A percentile compares a stretch with the other conserved stretches of the same genome.
Conservation (phyloP, 2,888 invertebrate genomes). For the Caenorhabditis becei region DNA sequence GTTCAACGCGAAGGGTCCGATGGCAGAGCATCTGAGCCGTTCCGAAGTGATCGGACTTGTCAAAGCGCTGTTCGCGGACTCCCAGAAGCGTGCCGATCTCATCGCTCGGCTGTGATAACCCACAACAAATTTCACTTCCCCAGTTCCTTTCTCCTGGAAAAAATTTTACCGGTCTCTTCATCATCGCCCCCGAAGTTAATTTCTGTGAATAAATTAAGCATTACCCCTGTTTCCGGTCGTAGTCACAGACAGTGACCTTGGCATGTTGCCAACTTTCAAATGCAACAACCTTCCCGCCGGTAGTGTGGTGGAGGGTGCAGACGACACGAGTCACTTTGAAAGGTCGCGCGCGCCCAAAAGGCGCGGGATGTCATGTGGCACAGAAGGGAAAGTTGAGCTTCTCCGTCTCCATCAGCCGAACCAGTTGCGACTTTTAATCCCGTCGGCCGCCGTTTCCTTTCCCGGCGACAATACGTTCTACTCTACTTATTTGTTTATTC, state of each 20-base stretch:
- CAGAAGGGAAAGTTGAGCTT: conserved; percentile 32
- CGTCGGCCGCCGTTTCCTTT: conserved; percentile 45
- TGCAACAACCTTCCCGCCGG: conserved; percentile 27
- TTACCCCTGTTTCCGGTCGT: background rate
- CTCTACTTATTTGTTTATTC: conserved; percentile 60
- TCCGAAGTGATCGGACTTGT: conserved; percentile 71
- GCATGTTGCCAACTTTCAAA: conserved; percentile 52
- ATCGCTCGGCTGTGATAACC: conserved; percentile 40
- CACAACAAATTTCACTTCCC: background rate
- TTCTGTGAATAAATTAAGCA: conserved; percentile 14
- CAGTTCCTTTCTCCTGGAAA: background rate
- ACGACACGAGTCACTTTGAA: conserved; percentile 42
- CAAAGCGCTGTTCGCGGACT: conserved; percentile 71
- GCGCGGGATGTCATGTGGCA: conserved; percentile 18
- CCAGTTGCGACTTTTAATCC: conserved; percentile 62
- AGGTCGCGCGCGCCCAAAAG: conserved; percentile 36
- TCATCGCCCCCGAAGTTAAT: background rate
- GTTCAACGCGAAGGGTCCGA: conserved; percentile 79
- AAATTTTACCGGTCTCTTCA: background rate
- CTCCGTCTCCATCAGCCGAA: conserved; percentile 3
- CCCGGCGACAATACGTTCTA: conserved; percentile 59
- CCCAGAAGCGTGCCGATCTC: conserved; percentile 62
- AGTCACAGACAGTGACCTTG: conserved; percentile 21
- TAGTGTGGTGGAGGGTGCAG: conserved; percentile 22
- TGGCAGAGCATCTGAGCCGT: conserved; percentile 75